phyloP scores from a whole-genome alignment of 2,797 vertebrate genomes.

The Selene dorsalis region DNA sequence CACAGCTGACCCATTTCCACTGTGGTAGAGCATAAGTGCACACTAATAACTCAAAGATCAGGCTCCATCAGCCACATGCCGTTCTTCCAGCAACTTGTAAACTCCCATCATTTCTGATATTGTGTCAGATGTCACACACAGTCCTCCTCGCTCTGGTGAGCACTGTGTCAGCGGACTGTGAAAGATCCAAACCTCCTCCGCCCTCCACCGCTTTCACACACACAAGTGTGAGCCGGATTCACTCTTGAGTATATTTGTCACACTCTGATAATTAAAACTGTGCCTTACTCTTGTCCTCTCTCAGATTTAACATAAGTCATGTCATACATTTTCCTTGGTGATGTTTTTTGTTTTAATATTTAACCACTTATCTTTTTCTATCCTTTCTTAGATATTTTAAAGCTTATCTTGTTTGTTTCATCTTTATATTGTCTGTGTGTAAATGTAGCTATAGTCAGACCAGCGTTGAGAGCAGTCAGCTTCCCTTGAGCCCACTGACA shows the following conservation, averaged over 20 bases:
- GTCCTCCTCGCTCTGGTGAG: conserved; percentile 47
- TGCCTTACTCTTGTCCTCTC: background rate
- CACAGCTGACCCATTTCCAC: background rate
- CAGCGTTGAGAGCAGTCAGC: background rate
- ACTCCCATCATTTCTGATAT: conserved; percentile 18
- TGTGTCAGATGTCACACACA: background rate
- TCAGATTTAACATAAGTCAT: background rate
- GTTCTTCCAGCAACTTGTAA: background rate
- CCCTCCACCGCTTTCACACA: conserved; percentile 37
- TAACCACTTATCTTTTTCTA: background rate
- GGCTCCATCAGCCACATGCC: background rate
- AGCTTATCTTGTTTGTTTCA: background rate
- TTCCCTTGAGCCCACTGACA: background rate
- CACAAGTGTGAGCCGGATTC: conserved; percentile 1
- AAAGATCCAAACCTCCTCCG: conserved; percentile 37
- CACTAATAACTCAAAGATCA: background rate
- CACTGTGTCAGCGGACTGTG: conserved; percentile 51
- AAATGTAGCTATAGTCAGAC: background rate
- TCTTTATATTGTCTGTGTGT: background rate
- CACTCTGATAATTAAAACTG: conserved; percentile 21
- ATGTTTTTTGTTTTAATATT: background rate
- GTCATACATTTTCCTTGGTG: background rate
- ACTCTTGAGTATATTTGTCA: conserved; percentile 26
- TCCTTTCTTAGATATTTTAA: background rate
- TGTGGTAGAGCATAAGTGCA: background rate